A percentile compares a stretch with the other conserved stretches of the same genome.
Evolutionary conservation across 1,140 invertebrate genomes (phyloP).

Genomic region (Doryteuthis pealeii): DNA sequence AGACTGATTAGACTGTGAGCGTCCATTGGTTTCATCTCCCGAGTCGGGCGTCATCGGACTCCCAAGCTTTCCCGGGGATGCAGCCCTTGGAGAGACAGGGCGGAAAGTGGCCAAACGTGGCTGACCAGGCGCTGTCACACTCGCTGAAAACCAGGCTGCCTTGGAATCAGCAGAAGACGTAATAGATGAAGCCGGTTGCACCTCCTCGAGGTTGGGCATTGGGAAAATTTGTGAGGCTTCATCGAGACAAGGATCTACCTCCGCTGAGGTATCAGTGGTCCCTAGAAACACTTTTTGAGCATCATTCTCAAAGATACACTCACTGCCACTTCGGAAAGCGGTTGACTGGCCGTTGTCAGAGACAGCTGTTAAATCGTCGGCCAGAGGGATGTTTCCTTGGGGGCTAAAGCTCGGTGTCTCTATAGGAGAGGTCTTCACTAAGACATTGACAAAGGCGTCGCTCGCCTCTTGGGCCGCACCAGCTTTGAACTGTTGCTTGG

Average conservation of each 20-base stretch:
- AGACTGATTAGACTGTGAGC: conserved; percentile 7
- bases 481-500: not conserved
- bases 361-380: conserved; percentile 4
- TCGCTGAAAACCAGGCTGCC: conserved; percentile 1
- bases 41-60: conserved; percentile 1
- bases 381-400: not conserved
- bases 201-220: conserved; percentile 9
- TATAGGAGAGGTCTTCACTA: not conserved
- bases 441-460: conserved; percentile 2
- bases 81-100: conserved; percentile 1
- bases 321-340: conserved; percentile 43
- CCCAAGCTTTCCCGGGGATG: conserved; percentile 4
- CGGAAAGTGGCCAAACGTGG: conserved; percentile 3
- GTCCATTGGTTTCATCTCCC: conserved; percentile 7
- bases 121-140: not conserved
- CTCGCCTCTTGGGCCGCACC: not conserved
- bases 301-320: conserved; percentile 32
- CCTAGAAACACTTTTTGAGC: conserved; percentile 26
- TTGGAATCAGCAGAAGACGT: conserved; percentile 10
- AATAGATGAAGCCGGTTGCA: conserved; percentile 8
- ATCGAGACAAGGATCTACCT: not conserved
- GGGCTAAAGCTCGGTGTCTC: conserved; percentile 1
- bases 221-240: conserved; percentile 12
- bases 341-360: conserved; percentile 34
- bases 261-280: conserved; percentile 10